Evolutionary conservation across 2,113 vertebrate species (phyloP).

Genomic region (Pygoscelis adeliae): DNA sequence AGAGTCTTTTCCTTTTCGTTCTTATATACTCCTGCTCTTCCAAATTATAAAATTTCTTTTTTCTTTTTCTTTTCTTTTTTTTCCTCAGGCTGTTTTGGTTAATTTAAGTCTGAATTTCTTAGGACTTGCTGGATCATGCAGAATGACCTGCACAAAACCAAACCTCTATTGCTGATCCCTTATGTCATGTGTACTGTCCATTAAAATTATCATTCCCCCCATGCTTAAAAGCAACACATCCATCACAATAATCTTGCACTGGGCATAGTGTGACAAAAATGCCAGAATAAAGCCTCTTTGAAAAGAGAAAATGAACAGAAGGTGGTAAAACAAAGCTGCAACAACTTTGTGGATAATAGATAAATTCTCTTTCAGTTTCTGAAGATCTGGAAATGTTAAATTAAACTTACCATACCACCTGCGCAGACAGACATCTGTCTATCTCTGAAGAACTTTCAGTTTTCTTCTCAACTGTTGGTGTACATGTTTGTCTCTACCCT

Average conservation of each 20-base stretch:
- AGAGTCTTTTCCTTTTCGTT: background rate
- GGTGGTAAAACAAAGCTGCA: background rate
- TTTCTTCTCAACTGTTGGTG: background rate
- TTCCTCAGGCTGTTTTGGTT: background rate
- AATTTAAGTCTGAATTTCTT: background rate
- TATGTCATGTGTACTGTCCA: background rate
- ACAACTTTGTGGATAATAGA: background rate
- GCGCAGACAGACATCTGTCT: background rate
- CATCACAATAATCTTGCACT: background rate
- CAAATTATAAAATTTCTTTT: background rate
- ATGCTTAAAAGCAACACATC: background rate
- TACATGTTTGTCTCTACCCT: background rate
- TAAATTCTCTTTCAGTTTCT: background rate
- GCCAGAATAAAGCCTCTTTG: background rate
- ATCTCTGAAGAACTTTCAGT: background rate
- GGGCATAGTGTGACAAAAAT: background rate
- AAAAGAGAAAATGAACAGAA: background rate
- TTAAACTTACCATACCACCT: background rate
- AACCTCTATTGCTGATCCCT: background rate
- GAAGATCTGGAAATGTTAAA: background rate
- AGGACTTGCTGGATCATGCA: background rate
- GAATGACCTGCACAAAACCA: background rate
- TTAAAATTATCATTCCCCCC: background rate
- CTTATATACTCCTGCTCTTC: background rate
- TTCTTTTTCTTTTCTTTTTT: no score